A percentile compares a stretch with the other conserved stretches of the same genome.
phyloP scores from a whole-genome alignment of 2,113 vertebrate genomes.

The Pseudopodoces humilis region DNA sequence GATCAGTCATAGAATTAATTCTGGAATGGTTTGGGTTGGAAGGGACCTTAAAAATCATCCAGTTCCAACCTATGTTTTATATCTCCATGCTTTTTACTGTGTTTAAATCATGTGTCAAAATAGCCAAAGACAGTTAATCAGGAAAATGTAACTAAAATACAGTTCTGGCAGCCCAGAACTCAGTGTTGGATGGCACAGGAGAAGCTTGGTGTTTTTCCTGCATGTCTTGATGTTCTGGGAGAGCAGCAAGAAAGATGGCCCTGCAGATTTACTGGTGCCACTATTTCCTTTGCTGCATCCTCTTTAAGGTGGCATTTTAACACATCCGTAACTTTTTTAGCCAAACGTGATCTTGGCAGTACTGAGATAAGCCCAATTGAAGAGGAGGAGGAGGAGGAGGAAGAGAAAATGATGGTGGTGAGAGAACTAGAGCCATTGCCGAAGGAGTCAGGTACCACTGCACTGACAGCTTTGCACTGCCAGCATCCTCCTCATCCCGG shows the following conservation, averaged over 20 bases:
- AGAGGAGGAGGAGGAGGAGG: conserved; percentile 54
- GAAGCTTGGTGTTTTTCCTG: neutral
- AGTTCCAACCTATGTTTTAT: neutral
- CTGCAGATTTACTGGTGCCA: neutral
- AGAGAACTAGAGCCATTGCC: conserved; percentile 1
- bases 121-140: neutral
- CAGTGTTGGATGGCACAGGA: neutral
- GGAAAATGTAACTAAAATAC: neutral
- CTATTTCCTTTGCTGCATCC: neutral
- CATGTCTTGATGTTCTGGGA: neutral
- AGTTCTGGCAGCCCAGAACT: neutral
- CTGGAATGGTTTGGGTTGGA: neutral
- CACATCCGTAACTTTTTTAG: conserved; percentile 46
- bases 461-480: neutral
- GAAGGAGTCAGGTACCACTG: conserved; percentile 23
- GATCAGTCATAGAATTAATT: neutral
- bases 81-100: neutral
- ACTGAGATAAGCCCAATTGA: conserved; percentile 42
- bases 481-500: neutral
- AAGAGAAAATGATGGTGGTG: conserved; percentile 14
- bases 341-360: conserved; percentile 35
- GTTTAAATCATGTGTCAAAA: neutral
- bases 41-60: neutral
- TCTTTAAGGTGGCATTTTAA: conserved; percentile 31
- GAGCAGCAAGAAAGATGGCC: neutral